Percentiles rank a stretch among this genome's conserved stretches.
Evolutionary conservation across 2,113 vertebrate genomes (phyloP).

Genomic region (Aepyceros melampus): DNA sequence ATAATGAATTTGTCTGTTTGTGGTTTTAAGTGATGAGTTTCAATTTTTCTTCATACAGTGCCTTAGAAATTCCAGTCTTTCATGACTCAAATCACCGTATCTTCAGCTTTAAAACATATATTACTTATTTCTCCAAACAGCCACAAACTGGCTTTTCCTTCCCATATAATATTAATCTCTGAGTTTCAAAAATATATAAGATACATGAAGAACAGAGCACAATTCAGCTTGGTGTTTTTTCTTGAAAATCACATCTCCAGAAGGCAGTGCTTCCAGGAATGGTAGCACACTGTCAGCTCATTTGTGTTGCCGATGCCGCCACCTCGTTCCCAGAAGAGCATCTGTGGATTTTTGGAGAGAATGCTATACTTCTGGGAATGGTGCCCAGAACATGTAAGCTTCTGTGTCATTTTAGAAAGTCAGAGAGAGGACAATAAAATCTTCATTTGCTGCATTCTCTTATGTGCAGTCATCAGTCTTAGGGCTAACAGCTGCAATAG

Average conservation of each 20-base stretch:
- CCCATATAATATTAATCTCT: not conserved
- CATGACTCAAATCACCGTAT: not conserved
- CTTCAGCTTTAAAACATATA: not conserved
- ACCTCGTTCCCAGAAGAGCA: constrained; percentile 69
- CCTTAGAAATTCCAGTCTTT: not conserved
- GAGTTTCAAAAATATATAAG: not conserved
- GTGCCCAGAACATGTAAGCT: constrained; percentile 57
- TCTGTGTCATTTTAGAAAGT: constrained; percentile 55
- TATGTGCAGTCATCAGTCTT: not conserved
- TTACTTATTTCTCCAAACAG: not conserved
- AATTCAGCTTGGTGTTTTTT: constrained; percentile 4
- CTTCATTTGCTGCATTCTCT: constrained; percentile 33
- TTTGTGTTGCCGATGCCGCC: constrained; percentile 13
- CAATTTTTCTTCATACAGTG: not conserved
- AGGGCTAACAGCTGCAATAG: not conserved
- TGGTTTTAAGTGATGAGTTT: not conserved
- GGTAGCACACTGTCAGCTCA: constrained; percentile 31
- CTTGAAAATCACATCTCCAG: constrained; percentile 63
- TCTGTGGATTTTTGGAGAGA: constrained; percentile 64
- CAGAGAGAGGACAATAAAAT: constrained; percentile 34
- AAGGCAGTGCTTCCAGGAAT: constrained; percentile 69
- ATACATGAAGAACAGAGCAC: not conserved
- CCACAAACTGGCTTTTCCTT: not conserved
- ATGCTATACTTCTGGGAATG: constrained; percentile 66
- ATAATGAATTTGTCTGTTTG: not conserved